Evolutionary conservation across 1,140 invertebrate species (phyloP).

Genomic region (Drosophila bocqueti): DNA sequence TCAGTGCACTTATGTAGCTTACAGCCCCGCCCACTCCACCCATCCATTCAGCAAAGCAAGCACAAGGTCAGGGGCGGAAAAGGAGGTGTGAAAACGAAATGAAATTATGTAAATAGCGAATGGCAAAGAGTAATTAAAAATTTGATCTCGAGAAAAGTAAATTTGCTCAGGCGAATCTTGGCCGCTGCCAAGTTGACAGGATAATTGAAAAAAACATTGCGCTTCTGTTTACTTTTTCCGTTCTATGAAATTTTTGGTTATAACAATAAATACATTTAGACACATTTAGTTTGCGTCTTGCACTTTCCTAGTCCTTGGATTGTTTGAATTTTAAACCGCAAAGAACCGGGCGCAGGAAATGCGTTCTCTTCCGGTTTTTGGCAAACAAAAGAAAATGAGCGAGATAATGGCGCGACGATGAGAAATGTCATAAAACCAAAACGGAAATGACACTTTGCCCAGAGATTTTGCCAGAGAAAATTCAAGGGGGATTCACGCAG

Average conservation of each 20-base stretch:
- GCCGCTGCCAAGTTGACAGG: constrained; percentile 16
- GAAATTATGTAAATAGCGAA: constrained; percentile 60
- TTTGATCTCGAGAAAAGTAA: constrained; percentile 33
- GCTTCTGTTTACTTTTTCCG: constrained; percentile 1
- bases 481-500: constrained; percentile 9
- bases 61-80: constrained; percentile 48
- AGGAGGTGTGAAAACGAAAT: constrained; percentile 37
- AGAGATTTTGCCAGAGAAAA: constrained; percentile 15
- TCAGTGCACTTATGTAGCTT: not conserved
- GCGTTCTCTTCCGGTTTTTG: constrained; percentile 29
- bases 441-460: constrained; percentile 62
- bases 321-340: constrained; percentile 16
- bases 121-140: constrained; percentile 53
- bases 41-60: constrained; percentile 18
- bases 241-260: not conserved
- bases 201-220: constrained; percentile 44
- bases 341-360: constrained; percentile 42
- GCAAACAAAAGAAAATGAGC: constrained; percentile 31
- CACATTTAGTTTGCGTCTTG: constrained; percentile 18
- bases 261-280: constrained; percentile 8
- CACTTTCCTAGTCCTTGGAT: constrained; percentile 2
- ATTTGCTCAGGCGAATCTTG: constrained; percentile 28
- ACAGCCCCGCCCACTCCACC: not conserved
- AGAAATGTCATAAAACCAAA: constrained; percentile 56
- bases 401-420: constrained; percentile 43